These are phyloP conservation scores for Ageneiosus marmoratus DNA, from an alignment of 2,113 vertebrate genomes.

Conservation along the genomic window DNA sequence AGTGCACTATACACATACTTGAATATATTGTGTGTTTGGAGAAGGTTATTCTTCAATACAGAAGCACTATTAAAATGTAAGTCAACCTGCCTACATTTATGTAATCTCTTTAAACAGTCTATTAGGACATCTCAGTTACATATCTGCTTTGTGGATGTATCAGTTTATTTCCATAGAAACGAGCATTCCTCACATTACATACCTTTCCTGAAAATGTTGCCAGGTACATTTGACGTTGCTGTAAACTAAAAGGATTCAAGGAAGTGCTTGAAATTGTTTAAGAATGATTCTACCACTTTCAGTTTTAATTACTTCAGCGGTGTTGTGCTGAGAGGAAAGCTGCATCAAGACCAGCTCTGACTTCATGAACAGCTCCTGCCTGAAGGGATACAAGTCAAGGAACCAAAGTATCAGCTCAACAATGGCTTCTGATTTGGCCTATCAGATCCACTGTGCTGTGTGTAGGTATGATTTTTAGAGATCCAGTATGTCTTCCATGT, in stretches of 20 bases:
- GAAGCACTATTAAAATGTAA: neutral
- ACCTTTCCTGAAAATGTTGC: neutral
- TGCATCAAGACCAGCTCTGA: neutral
- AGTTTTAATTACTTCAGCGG: neutral
- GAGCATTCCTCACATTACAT: neutral
- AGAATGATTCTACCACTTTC: neutral
- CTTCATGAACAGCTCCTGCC: neutral
- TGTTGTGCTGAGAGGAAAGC: neutral
- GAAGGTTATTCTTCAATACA: neutral
- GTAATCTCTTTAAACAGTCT: neutral
- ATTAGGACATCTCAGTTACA: neutral
- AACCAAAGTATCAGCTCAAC: neutral
- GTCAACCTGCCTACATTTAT: neutral
- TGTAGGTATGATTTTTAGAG: conserved; percentile 61
- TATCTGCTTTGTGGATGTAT: neutral
- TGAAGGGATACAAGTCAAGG: neutral
- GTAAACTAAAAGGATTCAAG: neutral
- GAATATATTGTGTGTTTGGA: neutral
- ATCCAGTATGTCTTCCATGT: conserved; percentile 64
- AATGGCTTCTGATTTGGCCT: conserved; percentile 31
- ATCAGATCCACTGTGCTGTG: conserved; percentile 53
- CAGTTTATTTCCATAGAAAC: neutral
- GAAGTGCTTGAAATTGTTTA: neutral
- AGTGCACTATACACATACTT: neutral
- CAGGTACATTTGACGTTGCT: neutral